Evolutionary conservation across 2,113 vertebrate species (phyloP).

Genomic region (Coreoperca whiteheadi): DNA sequence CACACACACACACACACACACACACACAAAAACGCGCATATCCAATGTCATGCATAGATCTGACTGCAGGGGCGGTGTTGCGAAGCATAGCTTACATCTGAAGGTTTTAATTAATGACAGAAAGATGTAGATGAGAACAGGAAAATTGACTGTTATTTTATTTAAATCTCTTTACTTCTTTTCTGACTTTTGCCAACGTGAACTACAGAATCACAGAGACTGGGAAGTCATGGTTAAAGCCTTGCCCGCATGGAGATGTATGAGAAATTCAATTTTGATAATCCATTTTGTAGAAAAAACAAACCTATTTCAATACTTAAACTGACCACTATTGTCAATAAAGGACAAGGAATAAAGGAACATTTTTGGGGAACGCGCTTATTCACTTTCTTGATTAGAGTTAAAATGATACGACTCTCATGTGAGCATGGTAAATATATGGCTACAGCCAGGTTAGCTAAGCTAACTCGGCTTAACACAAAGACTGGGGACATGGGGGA

Average conservation of each 20-base stretch:
- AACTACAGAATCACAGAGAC: not conserved
- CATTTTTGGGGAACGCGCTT: not conserved
- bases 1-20: slow-evolving; percentile 8
- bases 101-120: not conserved
- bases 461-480: not conserved
- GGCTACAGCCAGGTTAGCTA: not conserved
- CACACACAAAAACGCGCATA: not conserved
- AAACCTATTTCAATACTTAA: not conserved
- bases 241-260: not conserved
- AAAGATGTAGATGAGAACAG: not conserved
- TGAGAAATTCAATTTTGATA: not conserved
- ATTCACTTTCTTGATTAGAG: not conserved
- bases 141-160: no score
- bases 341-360: not conserved
- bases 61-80: not conserved
- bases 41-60: not conserved
- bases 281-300: no score
- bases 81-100: not conserved
- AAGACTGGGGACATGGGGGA: not conserved
- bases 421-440: not conserved
- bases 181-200: no score
- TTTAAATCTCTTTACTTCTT: no score
- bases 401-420: not conserved
- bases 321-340: not conserved
- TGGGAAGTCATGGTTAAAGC: not conserved